Percentiles rank a stretch among this genome's conserved stretches.
These are phyloP conservation scores for Loxodonta africana DNA, from an alignment of 2,113 vertebrate species.

Conservation along the genomic window DNA sequence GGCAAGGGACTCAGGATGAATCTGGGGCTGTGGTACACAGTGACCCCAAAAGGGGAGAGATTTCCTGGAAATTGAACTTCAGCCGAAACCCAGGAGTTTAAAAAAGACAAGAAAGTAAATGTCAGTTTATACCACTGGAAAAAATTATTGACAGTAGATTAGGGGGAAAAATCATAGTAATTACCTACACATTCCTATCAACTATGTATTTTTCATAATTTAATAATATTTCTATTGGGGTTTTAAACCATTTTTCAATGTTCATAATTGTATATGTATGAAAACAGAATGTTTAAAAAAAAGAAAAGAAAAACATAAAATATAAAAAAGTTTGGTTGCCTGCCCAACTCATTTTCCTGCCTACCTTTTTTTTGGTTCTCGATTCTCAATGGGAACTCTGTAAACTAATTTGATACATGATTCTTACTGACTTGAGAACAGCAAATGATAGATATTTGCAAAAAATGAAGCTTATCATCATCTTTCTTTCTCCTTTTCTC, in stretches of 20 bases:
- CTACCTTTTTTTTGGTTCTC: conserved; percentile 6
- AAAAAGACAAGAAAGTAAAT: conserved; percentile 85
- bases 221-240: conserved; percentile 63
- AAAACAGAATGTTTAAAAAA: conserved; percentile 66
- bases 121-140: conserved; percentile 77
- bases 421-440: conserved; percentile 18
- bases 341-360: conserved; percentile 63
- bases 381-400: conserved; percentile 50
- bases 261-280: conserved; percentile 42
- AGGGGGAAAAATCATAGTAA: conserved; percentile 68
- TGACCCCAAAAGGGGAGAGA: conserved; percentile 81
- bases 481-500: not conserved
- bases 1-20: conserved; percentile 70
- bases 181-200: conserved; percentile 74
- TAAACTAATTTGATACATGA: not conserved
- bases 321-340: conserved; percentile 57
- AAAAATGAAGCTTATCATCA: not conserved
- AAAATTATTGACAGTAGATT: conserved; percentile 81
- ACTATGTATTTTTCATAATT: conserved; percentile 63
- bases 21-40: conserved; percentile 80
- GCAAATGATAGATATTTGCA: not conserved
- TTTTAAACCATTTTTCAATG: conserved; percentile 62
- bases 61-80: conserved; percentile 84
- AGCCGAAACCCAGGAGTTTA: conserved; percentile 79
- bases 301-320: conserved; percentile 59